Conservation (phyloP, 2,797 vertebrate genomes). For the Oceanodroma leucorhoa region DNA sequence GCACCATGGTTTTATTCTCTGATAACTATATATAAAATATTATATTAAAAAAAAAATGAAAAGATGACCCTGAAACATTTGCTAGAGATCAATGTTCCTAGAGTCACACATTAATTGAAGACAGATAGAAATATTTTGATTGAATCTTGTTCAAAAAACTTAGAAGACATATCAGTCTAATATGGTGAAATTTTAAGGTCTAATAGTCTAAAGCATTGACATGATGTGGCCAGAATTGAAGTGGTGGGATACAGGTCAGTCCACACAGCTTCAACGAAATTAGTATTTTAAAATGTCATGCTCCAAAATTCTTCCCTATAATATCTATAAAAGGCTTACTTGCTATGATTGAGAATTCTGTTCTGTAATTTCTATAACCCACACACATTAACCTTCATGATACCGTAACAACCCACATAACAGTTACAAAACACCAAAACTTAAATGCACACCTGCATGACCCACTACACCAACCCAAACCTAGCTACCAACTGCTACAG, state of each 20-base stretch:
- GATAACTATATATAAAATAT: too few species aligned
- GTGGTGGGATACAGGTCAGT: background rate
- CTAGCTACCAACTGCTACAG: background rate
- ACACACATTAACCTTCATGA: background rate
- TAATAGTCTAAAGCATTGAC: background rate
- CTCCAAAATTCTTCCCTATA: background rate
- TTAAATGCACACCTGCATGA: background rate
- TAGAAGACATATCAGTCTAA: background rate
- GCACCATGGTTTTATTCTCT: background rate
- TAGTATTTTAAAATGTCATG: background rate
- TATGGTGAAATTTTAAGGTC: background rate
- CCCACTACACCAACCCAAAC: background rate
- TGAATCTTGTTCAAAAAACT: background rate
- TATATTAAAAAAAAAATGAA: background rate
- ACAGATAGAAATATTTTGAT: background rate
- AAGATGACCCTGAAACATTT: background rate
- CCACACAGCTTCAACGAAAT: background rate
- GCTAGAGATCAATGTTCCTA: background rate
- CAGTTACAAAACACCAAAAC: background rate
- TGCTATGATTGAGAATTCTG: background rate
- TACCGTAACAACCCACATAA: background rate
- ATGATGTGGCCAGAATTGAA: background rate
- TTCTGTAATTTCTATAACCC: constrained; percentile 36
- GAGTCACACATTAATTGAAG: background rate
- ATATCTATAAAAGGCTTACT: background rate